phyloP scores from a whole-genome alignment of 2,888 invertebrate genomes.

The Andrena camellia region DNA sequence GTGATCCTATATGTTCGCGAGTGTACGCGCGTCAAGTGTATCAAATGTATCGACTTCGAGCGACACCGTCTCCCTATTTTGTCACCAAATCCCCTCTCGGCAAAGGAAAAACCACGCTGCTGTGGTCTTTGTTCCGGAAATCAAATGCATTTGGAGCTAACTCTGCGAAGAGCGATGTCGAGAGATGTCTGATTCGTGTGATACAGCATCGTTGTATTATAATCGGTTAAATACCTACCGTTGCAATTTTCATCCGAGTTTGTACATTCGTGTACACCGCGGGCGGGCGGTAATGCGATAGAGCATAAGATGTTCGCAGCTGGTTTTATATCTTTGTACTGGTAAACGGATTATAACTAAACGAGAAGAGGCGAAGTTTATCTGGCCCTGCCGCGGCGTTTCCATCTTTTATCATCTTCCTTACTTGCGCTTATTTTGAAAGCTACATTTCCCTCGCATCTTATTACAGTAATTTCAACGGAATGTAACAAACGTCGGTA shows the following conservation, averaged over 20 bases:
- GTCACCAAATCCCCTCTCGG: background rate
- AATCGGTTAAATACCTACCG: background rate
- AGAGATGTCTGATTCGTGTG: background rate
- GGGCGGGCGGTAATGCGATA: too few species aligned
- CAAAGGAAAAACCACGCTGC: background rate
- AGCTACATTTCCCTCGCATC: background rate
- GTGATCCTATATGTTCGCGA: conserved; percentile 6
- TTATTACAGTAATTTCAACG: conserved; percentile 16
- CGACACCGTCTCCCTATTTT: background rate
- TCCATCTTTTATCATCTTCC: background rate
- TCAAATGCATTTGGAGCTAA: background rate
- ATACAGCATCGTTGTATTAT: background rate
- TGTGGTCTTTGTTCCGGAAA: background rate
- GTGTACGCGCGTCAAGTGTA: conserved; percentile 16
- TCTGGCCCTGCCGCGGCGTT: background rate
- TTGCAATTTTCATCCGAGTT: too few species aligned
- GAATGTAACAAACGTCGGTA: conserved; percentile 20
- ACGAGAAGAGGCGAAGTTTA: too few species aligned
- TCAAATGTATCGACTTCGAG: conserved; percentile 29
- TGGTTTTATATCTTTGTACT: too few species aligned
- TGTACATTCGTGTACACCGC: too few species aligned
- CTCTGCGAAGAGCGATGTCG: background rate
- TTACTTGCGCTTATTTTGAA: background rate
- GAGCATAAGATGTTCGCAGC: too few species aligned
- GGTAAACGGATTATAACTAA: too few species aligned